Percentiles rank a stretch among this genome's conserved stretches.
Evolutionary conservation across 1,140 invertebrate species (phyloP).

Genomic region (Chrysomallon squamiferum): DNA sequence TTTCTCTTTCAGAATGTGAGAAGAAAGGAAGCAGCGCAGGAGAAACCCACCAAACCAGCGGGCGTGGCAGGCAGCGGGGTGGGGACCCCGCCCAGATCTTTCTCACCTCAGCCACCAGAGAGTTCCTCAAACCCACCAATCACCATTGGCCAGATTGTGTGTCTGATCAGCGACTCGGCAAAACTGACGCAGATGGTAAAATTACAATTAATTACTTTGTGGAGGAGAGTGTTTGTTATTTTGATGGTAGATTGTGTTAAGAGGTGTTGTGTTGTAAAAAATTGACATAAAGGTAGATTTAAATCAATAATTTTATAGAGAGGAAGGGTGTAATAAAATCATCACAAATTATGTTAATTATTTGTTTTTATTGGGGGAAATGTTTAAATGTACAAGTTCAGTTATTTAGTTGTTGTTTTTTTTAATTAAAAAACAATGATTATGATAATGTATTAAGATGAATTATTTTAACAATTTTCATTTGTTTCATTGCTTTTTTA

Average conservation of each 20-base stretch:
- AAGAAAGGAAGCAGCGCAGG: background rate
- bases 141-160: constrained; percentile 51
- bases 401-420: too few species aligned
- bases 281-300: too few species aligned
- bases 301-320: too few species aligned
- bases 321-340: too few species aligned
- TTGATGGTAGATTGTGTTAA: background rate
- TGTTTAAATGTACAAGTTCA: too few species aligned
- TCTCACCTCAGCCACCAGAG: constrained; percentile 15
- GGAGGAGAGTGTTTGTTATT: background rate
- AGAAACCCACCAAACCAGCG: background rate
- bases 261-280: background rate
- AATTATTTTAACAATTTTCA: too few species aligned
- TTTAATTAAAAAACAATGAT: too few species aligned
- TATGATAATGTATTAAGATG: too few species aligned
- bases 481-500: too few species aligned
- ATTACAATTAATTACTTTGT: background rate
- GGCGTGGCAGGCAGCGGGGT: background rate
- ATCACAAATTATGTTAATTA: too few species aligned
- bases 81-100: constrained; percentile 1
- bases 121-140: constrained; percentile 26
- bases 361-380: too few species aligned
- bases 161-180: constrained; percentile 46
- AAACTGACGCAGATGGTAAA: constrained; percentile 37
- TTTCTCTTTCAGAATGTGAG: background rate